Evolutionary conservation across 2,888 invertebrate genomes (phyloP).

Genomic region (Xiphydria camelus): DNA sequence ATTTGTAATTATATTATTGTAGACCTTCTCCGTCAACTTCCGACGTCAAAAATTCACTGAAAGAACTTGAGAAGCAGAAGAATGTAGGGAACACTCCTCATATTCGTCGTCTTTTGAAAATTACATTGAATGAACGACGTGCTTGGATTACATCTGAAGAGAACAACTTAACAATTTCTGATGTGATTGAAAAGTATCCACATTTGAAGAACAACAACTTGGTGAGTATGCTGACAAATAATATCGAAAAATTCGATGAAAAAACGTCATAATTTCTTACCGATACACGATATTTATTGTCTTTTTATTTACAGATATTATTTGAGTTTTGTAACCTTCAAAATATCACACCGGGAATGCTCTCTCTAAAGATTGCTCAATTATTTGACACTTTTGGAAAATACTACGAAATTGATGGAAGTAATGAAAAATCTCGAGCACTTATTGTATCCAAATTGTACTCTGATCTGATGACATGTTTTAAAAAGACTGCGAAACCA

Average conservation of each 20-base stretch:
- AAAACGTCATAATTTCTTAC: not conserved
- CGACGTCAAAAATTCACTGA: conserved; percentile 5
- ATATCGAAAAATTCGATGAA: too few relatives aligned
- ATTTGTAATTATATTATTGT: not conserved
- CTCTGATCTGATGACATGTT: too few relatives aligned
- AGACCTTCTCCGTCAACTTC: conserved; percentile 3
- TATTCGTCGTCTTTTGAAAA: conserved; percentile 1
- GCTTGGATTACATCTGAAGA: conserved; percentile 2
- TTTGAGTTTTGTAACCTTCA: conserved; percentile 11
- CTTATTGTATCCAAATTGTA: too few relatives aligned
- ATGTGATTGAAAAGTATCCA: conserved; percentile 11
- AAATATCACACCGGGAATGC: not conserved
- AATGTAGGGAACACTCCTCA: conserved; percentile 2
- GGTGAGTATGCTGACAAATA: too few relatives aligned
- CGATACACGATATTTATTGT: not conserved
- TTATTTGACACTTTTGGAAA: not conserved
- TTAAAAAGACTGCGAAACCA: too few relatives aligned
- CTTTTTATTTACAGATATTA: conserved; percentile 12
- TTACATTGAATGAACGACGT: conserved; percentile 6
- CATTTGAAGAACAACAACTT: conserved; percentile 3
- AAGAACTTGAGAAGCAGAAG: conserved; percentile 4
- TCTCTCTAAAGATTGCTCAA: not conserved
- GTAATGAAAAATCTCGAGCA: too few relatives aligned
- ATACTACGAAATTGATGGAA: too few relatives aligned
- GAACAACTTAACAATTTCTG: not conserved